These are phyloP conservation scores for Andrena dorsata DNA, from an alignment of 2,888 invertebrate species.

Conservation along the genomic window DNA sequence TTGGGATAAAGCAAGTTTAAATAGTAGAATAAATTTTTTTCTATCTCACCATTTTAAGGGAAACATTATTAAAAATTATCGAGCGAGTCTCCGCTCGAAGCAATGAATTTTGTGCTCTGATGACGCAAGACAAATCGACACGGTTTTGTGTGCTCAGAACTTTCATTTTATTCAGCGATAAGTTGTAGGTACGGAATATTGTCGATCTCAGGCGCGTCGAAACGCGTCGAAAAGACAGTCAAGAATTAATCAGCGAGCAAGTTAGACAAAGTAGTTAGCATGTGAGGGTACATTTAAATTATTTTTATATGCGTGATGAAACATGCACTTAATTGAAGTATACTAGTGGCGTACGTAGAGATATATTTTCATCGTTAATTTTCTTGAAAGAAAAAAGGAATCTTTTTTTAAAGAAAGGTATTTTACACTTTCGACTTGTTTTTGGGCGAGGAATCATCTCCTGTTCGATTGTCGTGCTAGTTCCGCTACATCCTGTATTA, in stretches of 20 bases:
- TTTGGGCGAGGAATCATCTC: background rate
- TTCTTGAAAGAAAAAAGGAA: background rate
- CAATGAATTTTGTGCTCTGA: background rate
- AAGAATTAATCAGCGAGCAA: slow-evolving; percentile 17
- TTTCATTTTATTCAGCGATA: background rate
- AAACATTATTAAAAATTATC: background rate
- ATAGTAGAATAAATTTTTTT: background rate
- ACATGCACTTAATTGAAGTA: background rate
- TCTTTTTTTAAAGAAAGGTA: background rate
- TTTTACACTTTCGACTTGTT: background rate
- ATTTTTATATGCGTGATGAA: background rate
- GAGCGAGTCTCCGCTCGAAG: background rate
- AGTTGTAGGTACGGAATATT: slow-evolving; percentile 2
- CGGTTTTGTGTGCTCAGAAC: background rate
- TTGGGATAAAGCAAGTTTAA: background rate
- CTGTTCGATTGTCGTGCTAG: background rate
- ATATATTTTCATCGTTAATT: background rate
- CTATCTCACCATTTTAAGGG: background rate
- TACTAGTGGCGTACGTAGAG: background rate
- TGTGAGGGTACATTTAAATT: background rate
- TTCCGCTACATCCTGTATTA: background rate
- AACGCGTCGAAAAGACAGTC: background rate
- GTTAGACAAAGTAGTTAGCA: slow-evolving; percentile 16
- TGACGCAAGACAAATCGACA: background rate
- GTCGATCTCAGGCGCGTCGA: background rate